A percentile compares a stretch with the other conserved stretches of the same genome.
phyloP scores from a whole-genome alignment of 35 echinoderm and acorn worm genomes.

The Apostichopus californicus region DNA sequence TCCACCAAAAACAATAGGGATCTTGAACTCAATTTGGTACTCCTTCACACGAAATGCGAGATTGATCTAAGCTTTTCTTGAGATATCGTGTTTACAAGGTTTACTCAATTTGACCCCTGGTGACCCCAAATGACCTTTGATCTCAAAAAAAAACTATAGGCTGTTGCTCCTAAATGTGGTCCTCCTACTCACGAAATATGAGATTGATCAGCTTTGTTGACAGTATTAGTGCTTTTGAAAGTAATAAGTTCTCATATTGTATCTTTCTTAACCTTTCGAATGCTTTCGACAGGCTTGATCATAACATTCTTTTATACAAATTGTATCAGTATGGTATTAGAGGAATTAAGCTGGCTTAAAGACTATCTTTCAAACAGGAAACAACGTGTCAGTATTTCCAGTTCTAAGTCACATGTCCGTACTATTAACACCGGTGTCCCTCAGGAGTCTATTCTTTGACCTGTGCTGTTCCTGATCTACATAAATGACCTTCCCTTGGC shows the following conservation, averaged over 20 bases:
- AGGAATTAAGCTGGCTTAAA: background rate
- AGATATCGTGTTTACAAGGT: too few relatives aligned
- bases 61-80: too few relatives aligned
- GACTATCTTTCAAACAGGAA: background rate
- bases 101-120: too few relatives aligned
- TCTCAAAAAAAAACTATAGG: too few relatives aligned
- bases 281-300: background rate
- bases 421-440: conserved; percentile 12
- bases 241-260: background rate
- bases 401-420: background rate
- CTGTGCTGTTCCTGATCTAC: background rate
- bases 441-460: background rate
- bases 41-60: too few relatives aligned
- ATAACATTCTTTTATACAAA: background rate
- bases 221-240: background rate
- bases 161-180: too few relatives aligned
- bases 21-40: too few relatives aligned
- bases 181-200: too few relatives aligned
- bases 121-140: too few relatives aligned
- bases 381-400: background rate
- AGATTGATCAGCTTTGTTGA: background rate
- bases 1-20: too few relatives aligned
- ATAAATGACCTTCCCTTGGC: background rate
- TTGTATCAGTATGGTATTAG: background rate
- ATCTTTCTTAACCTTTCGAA: background rate